These are phyloP conservation scores for Luffia ferchaultella DNA, from an alignment of 2,888 invertebrate species.

Conservation along the genomic window DNA sequence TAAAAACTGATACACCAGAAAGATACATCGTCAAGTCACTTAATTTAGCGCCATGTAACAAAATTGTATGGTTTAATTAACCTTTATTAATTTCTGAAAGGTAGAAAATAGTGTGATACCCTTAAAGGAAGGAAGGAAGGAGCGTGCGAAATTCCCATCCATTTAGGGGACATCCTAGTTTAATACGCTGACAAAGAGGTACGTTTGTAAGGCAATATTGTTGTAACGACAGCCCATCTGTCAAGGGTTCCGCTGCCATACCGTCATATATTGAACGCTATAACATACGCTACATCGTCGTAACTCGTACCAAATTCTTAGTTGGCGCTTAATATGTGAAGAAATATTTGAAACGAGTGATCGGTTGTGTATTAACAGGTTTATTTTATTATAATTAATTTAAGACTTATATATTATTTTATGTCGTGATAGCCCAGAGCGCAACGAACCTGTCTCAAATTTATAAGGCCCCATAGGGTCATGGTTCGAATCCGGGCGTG, in stretches of 20 bases:
- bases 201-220: conserved; percentile 1
- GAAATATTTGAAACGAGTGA: neutral
- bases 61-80: no score
- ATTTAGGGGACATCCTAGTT: neutral
- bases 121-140: conserved; percentile 14
- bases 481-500: no score
- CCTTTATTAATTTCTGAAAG: no score
- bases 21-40: no score
- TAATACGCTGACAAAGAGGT: neutral
- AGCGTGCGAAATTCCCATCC: neutral
- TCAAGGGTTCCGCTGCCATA: neutral
- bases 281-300: neutral
- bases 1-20: no score
- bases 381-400: no score
- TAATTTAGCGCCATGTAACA: no score
- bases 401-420: no score
- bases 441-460: no score
- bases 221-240: neutral
- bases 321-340: neutral
- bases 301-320: neutral
- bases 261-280: neutral
- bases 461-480: no score
- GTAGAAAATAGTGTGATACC: conserved; percentile 15
- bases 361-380: no score
- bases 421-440: no score